phyloP scores from a whole-genome alignment of 2,888 invertebrate genomes.

The Apamea epomidion region DNA sequence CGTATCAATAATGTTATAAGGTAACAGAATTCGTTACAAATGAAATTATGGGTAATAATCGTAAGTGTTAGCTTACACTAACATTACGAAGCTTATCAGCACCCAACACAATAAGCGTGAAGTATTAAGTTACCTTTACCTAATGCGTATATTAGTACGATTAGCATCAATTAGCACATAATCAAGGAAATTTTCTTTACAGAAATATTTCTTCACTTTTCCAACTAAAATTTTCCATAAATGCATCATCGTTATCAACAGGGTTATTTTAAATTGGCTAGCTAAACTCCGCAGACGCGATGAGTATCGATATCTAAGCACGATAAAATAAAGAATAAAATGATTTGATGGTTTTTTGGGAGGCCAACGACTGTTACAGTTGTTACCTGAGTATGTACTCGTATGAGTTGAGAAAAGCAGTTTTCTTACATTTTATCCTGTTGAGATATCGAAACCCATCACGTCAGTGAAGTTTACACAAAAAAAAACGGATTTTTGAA shows the following conservation, averaged over 20 bases:
- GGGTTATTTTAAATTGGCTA: too few species aligned
- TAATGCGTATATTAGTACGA: not conserved
- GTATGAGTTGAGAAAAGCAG: too few species aligned
- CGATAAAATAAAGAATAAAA: too few species aligned
- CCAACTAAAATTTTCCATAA: not conserved
- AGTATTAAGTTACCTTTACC: not conserved
- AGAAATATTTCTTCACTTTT: not conserved
- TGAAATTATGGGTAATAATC: not conserved
- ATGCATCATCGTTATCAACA: not conserved
- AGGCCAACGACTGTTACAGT: too few species aligned
- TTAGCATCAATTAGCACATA: slow-evolving; percentile 4
- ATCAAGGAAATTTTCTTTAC: not conserved
- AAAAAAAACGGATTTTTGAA: too few species aligned
- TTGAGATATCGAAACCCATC: too few species aligned
- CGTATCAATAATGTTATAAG: not conserved
- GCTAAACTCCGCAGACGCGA: too few species aligned
- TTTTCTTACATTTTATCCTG: too few species aligned
- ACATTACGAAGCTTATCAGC: not conserved
- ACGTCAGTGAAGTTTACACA: too few species aligned
- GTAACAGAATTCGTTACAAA: not conserved
- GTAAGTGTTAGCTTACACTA: not conserved
- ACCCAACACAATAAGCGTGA: not conserved
- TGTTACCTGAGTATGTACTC: too few species aligned
- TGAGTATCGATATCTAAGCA: too few species aligned
- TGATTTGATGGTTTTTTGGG: too few species aligned